Evolutionary conservation across 1,140 invertebrate species (phyloP).

Genomic region (Drosophila tani): DNA sequence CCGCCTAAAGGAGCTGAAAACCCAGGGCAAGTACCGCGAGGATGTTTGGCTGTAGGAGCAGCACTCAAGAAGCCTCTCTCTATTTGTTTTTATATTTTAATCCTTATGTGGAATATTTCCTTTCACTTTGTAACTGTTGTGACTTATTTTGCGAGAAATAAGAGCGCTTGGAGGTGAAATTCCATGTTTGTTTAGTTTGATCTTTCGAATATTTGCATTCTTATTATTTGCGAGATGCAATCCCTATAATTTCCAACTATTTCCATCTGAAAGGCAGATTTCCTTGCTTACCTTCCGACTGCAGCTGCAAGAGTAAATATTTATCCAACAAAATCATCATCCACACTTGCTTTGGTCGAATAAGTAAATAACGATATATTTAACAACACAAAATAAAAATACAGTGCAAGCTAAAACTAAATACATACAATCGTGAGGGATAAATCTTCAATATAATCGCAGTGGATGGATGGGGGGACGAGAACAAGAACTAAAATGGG

Average conservation of each 20-base stretch:
- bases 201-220: neutral
- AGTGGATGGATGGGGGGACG: constrained; percentile 32
- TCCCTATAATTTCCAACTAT: neutral
- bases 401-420: constrained; percentile 77
- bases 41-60: constrained; percentile 86
- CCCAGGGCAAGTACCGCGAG: constrained; percentile 85
- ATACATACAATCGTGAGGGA: constrained; percentile 72
- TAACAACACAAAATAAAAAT: constrained; percentile 84
- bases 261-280: constrained; percentile 4
- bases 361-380: constrained; percentile 84
- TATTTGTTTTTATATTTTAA: constrained; percentile 1
- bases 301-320: constrained; percentile 10
- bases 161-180: neutral
- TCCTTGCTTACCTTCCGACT: constrained; percentile 1
- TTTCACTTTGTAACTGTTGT: neutral
- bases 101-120: neutral
- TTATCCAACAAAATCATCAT: neutral
- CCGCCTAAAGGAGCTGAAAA: constrained; percentile 84
- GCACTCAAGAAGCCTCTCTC: neutral
- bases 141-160: neutral
- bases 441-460: constrained; percentile 27
- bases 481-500: constrained; percentile 51
- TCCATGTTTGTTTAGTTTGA: neutral
- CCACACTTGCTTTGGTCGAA: constrained; percentile 64
- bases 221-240: neutral